Evolutionary conservation across 2,797 vertebrate species (phyloP).

Genomic region (Fratercula arctica): DNA sequence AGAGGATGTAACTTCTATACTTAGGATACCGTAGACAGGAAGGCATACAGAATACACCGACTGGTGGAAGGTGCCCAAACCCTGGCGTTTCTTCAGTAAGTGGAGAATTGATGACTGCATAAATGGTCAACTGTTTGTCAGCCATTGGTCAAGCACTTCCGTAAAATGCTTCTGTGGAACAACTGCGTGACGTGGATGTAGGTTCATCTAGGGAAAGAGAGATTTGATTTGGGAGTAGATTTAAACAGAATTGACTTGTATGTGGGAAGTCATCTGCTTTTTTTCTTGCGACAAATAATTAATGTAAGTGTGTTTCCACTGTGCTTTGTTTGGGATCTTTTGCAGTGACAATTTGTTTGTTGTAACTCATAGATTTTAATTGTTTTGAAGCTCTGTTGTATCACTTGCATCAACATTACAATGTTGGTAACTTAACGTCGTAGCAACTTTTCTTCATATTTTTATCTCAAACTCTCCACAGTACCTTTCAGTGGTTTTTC

Average conservation of each 20-base stretch:
- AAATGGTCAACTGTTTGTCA: not conserved
- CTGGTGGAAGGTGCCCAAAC: not conserved
- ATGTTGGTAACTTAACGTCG: not conserved
- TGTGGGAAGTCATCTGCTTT: not conserved
- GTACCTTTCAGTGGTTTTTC: not conserved
- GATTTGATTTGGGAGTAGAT: not conserved
- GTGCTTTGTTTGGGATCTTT: not conserved
- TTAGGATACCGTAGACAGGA: fast-evolving
- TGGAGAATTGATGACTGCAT: not conserved
- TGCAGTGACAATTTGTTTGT: not conserved
- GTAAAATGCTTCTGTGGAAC: not conserved
- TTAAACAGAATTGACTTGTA: not conserved
- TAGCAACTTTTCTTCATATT: not conserved
- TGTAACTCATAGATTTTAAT: not conserved
- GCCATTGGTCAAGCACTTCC: not conserved
- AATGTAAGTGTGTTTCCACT: not conserved
- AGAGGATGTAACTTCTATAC: not conserved
- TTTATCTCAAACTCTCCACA: not conserved
- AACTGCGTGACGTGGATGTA: not conserved
- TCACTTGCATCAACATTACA: not conserved
- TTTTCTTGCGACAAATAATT: not conserved
- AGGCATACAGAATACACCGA: not conserved
- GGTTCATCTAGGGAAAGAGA: not conserved
- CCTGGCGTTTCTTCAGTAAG: not conserved
- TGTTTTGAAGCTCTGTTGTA: not conserved